Percentiles rank a stretch among this genome's conserved stretches.
phyloP scores from a whole-genome alignment of 2,888 invertebrate species.

The Cordilura impudica region DNA sequence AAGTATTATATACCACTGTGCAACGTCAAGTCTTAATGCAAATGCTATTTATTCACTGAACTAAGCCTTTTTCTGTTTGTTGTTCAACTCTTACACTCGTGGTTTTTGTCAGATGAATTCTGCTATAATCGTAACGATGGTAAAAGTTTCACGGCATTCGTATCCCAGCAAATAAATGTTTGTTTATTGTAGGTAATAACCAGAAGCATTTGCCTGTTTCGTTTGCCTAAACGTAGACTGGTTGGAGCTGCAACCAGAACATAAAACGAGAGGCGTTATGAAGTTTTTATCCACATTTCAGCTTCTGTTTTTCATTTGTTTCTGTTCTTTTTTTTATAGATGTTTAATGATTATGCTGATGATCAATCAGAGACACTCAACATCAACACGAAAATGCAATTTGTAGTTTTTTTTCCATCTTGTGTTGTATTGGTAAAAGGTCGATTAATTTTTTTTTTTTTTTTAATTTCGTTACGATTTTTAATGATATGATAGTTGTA shows the following conservation, averaged over 20 bases:
- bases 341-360: conserved; percentile 64
- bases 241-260: not conserved
- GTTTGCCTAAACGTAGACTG: not conserved
- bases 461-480: conserved; percentile 40
- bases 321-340: conserved; percentile 19
- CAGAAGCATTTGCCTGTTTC: conserved; percentile 47
- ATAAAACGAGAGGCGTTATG: conserved; percentile 16
- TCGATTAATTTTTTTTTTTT: conserved; percentile 30
- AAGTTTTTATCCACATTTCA: conserved; percentile 21
- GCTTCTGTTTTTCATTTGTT: conserved; percentile 30
- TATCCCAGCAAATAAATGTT: conserved; percentile 29
- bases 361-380: conserved; percentile 65
- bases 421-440: conserved; percentile 15
- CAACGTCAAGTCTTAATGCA: conserved; percentile 4
- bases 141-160: not conserved
- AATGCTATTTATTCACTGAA: conserved; percentile 7
- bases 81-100: conserved; percentile 7
- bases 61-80: not conserved
- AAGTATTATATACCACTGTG: too few relatives aligned
- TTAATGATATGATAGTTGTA: conserved; percentile 49
- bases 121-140: not conserved
- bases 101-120: not conserved
- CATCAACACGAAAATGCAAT: conserved; percentile 74
- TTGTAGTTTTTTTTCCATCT: conserved; percentile 57
- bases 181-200: conserved; percentile 37